A percentile compares a stretch with the other conserved stretches of the same genome.
Conservation (phyloP, 2,113 vertebrate genomes). For the Notothenia coriiceps region DNA sequence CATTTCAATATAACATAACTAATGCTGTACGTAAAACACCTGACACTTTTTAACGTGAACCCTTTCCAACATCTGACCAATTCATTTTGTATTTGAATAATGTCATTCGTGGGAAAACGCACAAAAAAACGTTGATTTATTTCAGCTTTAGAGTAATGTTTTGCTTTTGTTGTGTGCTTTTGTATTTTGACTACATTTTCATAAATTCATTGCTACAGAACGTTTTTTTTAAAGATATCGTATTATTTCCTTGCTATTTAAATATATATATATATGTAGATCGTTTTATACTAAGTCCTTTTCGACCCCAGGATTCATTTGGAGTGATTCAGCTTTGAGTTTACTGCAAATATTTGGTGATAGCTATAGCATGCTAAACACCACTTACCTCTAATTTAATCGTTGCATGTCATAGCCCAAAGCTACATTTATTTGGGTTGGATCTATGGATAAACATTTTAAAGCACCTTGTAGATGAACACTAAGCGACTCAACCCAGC, state of each 20-base stretch:
- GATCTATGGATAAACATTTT: conserved; percentile 17
- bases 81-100: no score
- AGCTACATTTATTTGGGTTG: conserved; percentile 18
- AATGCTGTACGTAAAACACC: no score
- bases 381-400: conserved; percentile 12
- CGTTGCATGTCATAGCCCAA: conserved; percentile 3
- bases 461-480: conserved; percentile 4
- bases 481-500: neutral
- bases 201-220: neutral
- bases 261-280: neutral
- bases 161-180: neutral
- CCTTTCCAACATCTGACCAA: no score
- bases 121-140: neutral
- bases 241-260: neutral
- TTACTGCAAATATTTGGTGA: no score
- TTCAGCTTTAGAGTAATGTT: neutral
- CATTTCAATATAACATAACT: no score
- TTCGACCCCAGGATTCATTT: neutral
- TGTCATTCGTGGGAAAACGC: no score
- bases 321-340: neutral
- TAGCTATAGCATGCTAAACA: neutral
- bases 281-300: neutral
- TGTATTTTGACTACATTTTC: neutral
- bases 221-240: neutral
- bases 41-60: no score